Evolutionary conservation across 2,797 vertebrate species (phyloP), one percentile per base, ranked within the genome.

Genomic region (Bovichtus diacanthus): DNA sequence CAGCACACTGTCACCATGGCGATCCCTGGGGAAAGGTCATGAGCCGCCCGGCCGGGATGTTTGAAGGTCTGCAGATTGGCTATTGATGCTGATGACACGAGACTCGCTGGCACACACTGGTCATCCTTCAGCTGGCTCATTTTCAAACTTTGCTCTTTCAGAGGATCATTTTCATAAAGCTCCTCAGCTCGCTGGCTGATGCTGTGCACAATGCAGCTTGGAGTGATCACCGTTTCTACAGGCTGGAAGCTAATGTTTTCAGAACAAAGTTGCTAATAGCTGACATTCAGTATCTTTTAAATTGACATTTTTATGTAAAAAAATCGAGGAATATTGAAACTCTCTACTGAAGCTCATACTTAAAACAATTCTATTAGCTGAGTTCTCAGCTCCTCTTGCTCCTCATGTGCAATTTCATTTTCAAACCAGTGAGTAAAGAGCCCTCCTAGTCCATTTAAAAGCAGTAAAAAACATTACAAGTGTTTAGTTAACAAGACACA

Each of bases 11-110:
- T 93, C 90, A 80, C 92, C 92, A 93, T 94, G 89, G 90, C 55
- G 77, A 92, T 93, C 91, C 86, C 87, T 21, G 60, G 81, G 90
- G 89, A 92, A 92, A 93, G 93, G 88, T 91, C 90, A 93, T 43
- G 87, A 85, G 88, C 86, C 63, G 72, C 80, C 84, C n/a, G 81
- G 82, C 81, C 85, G 76, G 86, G 87, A 89, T 89, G 89, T 91
- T 90, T 92, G 80, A 92, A 91, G 91, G 84, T 88, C 87, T 90
- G 76, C 74, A 66, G 80, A 78, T 80, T 80, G 86, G 82, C 87
- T 76, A 76, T 77, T 90, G 86, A 88, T 50, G 77, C 79, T 83
- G 82, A 84, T 82, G 84, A 87, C 80, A 88, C n/a, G 21, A 73
- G 82, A 87, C 69, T 71, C 31, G 19, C 74, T 31, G 80, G 79